Conservation (phyloP, 2,888 invertebrate genomes). For the Spicauda simplicius region DNA sequence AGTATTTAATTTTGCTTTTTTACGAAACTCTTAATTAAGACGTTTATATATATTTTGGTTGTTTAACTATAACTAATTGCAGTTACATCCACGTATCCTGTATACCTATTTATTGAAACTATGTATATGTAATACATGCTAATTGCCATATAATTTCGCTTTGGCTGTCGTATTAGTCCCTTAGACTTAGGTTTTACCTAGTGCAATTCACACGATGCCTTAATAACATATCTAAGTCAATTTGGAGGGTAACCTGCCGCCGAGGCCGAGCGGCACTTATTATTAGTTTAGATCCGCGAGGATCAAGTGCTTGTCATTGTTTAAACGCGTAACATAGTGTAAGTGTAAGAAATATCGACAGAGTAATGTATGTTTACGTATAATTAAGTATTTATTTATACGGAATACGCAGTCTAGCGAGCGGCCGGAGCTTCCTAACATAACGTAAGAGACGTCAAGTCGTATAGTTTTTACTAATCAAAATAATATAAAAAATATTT, state of each 20-base stretch:
- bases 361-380: conserved; percentile 69
- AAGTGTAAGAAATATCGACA: conserved; percentile 71
- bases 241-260: conserved; percentile 64
- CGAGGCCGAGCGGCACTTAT: conserved; percentile 42
- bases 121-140: conserved; percentile 52
- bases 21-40: conserved; percentile 62
- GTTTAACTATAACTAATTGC: conserved; percentile 63
- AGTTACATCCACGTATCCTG: conserved; percentile 53
- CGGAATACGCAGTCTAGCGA: conserved; percentile 51
- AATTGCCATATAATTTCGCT: conserved; percentile 79
- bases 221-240: conserved; percentile 85
- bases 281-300: conserved; percentile 52
- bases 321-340: conserved; percentile 70
- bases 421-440: conserved; percentile 72
- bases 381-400: conserved; percentile 81
- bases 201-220: conserved; percentile 85
- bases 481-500: conserved; percentile 70
- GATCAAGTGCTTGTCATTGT: conserved; percentile 72
- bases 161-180: conserved; percentile 82
- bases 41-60: conserved; percentile 83
- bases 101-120: conserved; percentile 52
- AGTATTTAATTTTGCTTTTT: conserved; percentile 74
- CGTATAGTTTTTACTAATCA: conserved; percentile 78
- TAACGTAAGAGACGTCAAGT: conserved; percentile 64
- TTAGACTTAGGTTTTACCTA: conserved; percentile 74